phyloP scores from a whole-genome alignment of 1,140 invertebrate genomes.

The Proctacanthus coquilletti region DNA sequence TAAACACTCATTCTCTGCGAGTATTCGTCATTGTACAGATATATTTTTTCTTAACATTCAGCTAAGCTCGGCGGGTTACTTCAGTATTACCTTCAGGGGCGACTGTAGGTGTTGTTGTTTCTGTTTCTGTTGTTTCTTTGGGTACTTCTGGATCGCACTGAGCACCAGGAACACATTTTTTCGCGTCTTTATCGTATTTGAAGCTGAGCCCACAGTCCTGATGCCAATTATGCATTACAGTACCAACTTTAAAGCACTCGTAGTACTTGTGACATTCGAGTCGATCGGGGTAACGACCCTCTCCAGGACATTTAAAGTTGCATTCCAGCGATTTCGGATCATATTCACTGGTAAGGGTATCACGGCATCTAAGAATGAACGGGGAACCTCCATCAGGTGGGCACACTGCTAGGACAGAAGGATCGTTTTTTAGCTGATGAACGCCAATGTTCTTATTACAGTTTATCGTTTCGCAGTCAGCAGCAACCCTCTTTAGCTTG shows the following conservation, averaged over 20 bases:
- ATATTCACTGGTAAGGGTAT: background rate
- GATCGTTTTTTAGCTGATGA: background rate
- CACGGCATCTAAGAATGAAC: background rate
- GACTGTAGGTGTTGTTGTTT: too few relatives aligned
- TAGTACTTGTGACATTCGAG: background rate
- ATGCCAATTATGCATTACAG: background rate
- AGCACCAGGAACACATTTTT: background rate
- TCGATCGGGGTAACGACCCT: background rate
- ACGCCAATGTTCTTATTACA: background rate
- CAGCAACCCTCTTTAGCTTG: too few relatives aligned
- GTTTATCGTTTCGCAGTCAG: background rate
- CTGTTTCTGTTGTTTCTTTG: background rate
- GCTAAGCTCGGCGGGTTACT: too few relatives aligned
- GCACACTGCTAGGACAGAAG: background rate
- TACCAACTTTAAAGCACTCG: background rate
- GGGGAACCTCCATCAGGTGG: background rate
- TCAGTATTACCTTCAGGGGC: too few relatives aligned
- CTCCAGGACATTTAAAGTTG: background rate
- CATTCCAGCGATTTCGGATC: background rate
- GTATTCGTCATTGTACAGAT: too few relatives aligned
- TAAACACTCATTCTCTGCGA: too few relatives aligned
- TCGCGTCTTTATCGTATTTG: background rate
- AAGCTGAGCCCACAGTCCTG: background rate
- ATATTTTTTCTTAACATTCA: too few relatives aligned
- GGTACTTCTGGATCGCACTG: background rate